phyloP scores from a whole-genome alignment of 2,113 vertebrate genomes.

The Tretioscincus oriximinensis region DNA sequence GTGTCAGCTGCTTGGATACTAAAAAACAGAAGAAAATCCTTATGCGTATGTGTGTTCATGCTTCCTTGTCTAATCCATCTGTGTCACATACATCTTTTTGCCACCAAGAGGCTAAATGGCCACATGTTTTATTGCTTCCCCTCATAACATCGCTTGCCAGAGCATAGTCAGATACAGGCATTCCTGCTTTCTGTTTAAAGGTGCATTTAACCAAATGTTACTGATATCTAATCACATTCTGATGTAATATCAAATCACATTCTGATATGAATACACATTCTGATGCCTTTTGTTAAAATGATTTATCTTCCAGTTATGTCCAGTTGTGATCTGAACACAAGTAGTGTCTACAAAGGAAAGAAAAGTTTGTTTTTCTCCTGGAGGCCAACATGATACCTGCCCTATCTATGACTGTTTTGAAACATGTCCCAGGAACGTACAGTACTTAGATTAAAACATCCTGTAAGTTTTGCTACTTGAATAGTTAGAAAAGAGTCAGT shows the following conservation, averaged over 20 bases:
- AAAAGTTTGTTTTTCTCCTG: not conserved
- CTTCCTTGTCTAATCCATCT: not conserved
- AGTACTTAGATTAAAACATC: not conserved
- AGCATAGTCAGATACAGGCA: not conserved
- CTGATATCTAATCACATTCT: not conserved
- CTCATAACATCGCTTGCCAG: not conserved
- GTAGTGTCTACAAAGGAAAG: not conserved
- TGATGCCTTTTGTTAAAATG: not conserved
- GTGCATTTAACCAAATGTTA: not conserved
- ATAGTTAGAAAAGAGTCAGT: not conserved
- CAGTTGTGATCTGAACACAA: not conserved
- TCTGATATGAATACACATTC: not conserved
- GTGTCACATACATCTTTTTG: rapidly evolving
- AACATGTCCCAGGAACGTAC: not conserved
- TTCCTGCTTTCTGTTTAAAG: not conserved
- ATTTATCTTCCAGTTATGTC: not conserved
- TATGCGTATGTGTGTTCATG: not conserved
- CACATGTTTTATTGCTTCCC: not conserved
- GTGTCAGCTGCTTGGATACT: rapidly evolving
- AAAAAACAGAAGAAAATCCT: not conserved
- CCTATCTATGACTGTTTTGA: not conserved
- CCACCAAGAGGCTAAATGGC: not conserved
- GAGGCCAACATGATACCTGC: not conserved
- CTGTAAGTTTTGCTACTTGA: not conserved
- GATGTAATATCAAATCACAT: not conserved